These are phyloP conservation scores for Gymnobelideus leadbeateri DNA, from an alignment of 2,113 vertebrate species.

Conservation along the genomic window DNA sequence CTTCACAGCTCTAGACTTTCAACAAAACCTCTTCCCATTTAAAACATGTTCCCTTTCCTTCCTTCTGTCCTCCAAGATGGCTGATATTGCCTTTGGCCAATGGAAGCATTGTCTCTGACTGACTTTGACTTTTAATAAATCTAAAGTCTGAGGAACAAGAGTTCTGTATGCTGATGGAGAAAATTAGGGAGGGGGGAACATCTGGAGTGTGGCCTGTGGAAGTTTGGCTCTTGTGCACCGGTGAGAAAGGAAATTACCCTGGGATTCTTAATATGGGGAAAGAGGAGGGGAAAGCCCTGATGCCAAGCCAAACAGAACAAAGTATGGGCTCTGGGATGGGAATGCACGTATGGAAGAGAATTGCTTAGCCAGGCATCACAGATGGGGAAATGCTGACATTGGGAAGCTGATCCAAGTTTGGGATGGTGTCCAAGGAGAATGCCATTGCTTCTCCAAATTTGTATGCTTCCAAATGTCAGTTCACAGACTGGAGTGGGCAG, in stretches of 20 bases:
- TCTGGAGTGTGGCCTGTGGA: conserved; percentile 62
- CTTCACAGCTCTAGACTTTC: fast-evolving
- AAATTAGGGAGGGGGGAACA: conserved; percentile 7
- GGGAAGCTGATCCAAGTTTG: neutral
- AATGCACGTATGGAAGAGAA: neutral
- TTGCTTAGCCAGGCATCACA: conserved; percentile 4
- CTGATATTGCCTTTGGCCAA: neutral
- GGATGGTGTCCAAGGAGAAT: neutral
- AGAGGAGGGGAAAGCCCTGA: neutral
- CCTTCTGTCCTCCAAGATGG: neutral
- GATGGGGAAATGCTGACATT: neutral
- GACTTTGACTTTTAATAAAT: neutral
- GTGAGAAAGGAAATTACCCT: conserved; percentile 73
- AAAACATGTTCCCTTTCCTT: fast-evolving
- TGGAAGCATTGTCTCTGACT: neutral
- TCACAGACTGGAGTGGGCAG: neutral
- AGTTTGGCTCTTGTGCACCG: conserved; percentile 27
- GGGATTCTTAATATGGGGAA: conserved; percentile 37
- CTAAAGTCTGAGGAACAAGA: neutral
- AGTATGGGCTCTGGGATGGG: conserved; percentile 32
- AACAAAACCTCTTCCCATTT: neutral
- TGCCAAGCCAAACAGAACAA: conserved; percentile 55
- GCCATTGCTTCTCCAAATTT: neutral
- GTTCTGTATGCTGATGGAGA: neutral
- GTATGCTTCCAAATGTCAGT: neutral